Evolutionary conservation across 2,797 vertebrate species (phyloP).

Genomic region (Potorous gilbertii): DNA sequence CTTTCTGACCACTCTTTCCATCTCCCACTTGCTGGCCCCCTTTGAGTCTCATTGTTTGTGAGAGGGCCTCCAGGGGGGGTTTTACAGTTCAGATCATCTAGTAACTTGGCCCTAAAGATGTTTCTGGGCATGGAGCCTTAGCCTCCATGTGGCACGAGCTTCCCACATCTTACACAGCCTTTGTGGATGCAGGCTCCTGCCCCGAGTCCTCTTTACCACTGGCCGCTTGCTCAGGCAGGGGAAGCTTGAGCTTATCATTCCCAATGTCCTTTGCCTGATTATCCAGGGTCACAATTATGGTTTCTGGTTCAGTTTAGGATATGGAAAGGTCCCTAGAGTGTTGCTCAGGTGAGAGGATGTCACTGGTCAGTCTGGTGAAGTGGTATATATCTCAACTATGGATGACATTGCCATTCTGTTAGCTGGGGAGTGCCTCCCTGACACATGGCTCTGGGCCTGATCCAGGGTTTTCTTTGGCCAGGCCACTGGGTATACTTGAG

Average conservation of each 20-base stretch:
- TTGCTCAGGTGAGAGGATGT: conserved; percentile 61
- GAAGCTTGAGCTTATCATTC: conserved; percentile 68
- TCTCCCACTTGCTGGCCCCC: conserved; percentile 77
- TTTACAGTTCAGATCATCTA: conserved; percentile 96
- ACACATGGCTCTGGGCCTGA: conserved; percentile 58
- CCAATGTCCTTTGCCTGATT: conserved; percentile 69
- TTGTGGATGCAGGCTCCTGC: conserved; percentile 77
- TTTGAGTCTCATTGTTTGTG: conserved; percentile 79
- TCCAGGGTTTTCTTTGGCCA: conserved; percentile 66
- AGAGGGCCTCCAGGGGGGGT: conserved; percentile 83
- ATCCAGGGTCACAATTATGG: conserved; percentile 76
- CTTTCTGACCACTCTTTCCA: conserved; percentile 83
- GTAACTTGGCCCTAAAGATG: conserved; percentile 85
- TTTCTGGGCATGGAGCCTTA: conserved; percentile 82
- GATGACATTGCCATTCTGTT: conserved; percentile 70
- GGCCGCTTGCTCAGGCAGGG: conserved; percentile 71
- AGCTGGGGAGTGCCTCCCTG: conserved; percentile 65
- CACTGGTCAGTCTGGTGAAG: conserved; percentile 63
- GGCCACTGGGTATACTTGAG: conserved; percentile 69
- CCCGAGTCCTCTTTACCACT: conserved; percentile 56
- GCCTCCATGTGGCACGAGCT: conserved; percentile 84
- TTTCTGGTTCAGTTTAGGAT: conserved; percentile 78
- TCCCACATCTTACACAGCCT: conserved; percentile 78
- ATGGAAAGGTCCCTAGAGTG: conserved; percentile 65
- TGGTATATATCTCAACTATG: conserved; percentile 68